phyloP scores from a whole-genome alignment of 2,797 vertebrate genomes.

The Aulostomus chinensis region DNA sequence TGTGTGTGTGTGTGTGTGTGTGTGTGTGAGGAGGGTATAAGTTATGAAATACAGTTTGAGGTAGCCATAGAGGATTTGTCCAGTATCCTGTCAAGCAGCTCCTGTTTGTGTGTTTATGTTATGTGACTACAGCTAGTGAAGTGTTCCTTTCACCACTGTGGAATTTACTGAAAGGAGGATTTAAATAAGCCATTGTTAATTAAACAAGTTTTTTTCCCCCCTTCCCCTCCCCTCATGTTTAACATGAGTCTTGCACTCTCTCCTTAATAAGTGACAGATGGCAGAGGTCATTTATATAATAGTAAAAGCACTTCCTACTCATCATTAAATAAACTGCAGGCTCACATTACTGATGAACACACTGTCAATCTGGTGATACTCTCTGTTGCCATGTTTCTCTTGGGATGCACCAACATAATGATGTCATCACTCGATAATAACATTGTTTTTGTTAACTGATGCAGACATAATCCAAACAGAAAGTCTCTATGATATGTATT shows the following conservation, averaged over 20 bases:
- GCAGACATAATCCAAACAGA: too few relatives aligned
- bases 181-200: constrained; percentile 68
- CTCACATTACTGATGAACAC: constrained; percentile 15
- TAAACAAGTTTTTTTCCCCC: constrained; percentile 36
- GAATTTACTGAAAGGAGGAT: constrained; percentile 57
- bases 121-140: constrained; percentile 26
- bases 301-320: constrained; percentile 38
- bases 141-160: constrained; percentile 27
- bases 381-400: neutral
- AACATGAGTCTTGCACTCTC: too few relatives aligned
- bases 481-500: too few relatives aligned
- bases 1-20: constrained; percentile 2
- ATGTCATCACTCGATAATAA: too few relatives aligned
- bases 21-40: too few relatives aligned
- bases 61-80: constrained; percentile 26
- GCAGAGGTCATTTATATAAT: constrained; percentile 51
- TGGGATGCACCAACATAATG: too few relatives aligned
- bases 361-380: constrained; percentile 9
- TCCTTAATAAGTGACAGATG: constrained; percentile 37
- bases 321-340: constrained; percentile 41
- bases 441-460: too few relatives aligned
- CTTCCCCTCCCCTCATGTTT: neutral
- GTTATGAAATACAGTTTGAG: constrained; percentile 32
- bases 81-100: constrained; percentile 11
- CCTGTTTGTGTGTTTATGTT: constrained; percentile 12